phyloP scores from a whole-genome alignment of 2,797 vertebrate species.

The Botia kubotai region DNA sequence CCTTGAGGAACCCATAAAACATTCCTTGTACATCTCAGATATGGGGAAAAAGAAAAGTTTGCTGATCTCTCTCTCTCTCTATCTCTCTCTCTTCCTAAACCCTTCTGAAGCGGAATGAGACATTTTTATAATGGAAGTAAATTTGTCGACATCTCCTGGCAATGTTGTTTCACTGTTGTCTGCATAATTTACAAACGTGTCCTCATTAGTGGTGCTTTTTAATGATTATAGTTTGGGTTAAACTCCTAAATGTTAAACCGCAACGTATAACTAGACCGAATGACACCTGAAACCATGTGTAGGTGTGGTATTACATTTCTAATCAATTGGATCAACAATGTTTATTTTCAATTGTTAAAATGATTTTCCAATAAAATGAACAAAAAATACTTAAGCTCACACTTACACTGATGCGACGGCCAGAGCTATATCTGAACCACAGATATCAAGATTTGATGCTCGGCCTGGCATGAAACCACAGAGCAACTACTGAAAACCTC shows the following conservation, averaged over 20 bases:
- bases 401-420: too few relatives aligned
- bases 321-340: not conserved
- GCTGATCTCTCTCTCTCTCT: conserved; percentile 4
- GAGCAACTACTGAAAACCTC: not conserved
- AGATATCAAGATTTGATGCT: too few relatives aligned
- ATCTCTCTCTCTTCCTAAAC: not conserved
- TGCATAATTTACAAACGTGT: too few relatives aligned
- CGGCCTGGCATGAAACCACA: too few relatives aligned
- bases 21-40: conserved; percentile 10
- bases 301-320: not conserved
- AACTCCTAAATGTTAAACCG: too few relatives aligned
- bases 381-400: too few relatives aligned
- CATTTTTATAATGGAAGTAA: not conserved
- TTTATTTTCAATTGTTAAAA: too few relatives aligned
- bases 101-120: not conserved
- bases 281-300: not conserved
- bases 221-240: too few relatives aligned
- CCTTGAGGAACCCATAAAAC: conserved; percentile 17
- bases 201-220: too few relatives aligned
- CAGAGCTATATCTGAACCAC: too few relatives aligned
- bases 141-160: not conserved
- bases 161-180: too few relatives aligned
- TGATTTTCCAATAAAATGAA: too few relatives aligned
- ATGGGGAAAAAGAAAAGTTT: conserved; percentile 7
- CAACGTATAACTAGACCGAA: not conserved